Base-by-base conservation (phyloP, 1,140 invertebrate genomes). In the Rhagoletis pomonella region DNA sequence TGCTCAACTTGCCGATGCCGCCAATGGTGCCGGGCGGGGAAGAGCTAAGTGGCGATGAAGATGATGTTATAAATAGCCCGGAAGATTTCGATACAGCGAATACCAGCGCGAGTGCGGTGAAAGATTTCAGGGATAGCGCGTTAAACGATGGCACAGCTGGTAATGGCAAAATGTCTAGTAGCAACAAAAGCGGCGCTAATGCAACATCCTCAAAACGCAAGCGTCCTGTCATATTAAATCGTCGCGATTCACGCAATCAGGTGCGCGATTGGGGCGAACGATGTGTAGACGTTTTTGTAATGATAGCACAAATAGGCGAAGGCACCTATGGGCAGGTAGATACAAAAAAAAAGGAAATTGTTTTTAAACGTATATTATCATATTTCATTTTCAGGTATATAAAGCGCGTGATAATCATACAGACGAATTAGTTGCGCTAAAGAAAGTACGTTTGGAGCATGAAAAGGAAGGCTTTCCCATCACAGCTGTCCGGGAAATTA, bases 381-480 rank as follows among this genome's bases (percentile, higher is more conserved):
- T 47, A 44, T 44, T 81, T 47, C 2, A 10, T 85, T 87, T 87
- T 59, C 97, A 99, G 94, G 99, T 99, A n/a, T 99, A 99, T 93
- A 99, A 99, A 94, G 99, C 99, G 0, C 95, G 96, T 88, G 98
- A 99, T 93, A 96, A 96, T 90, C 95, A 96, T 88, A 96, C 96
- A 39, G 95, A 96, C 92, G 96, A 98, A 88, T 94, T 99, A 89
- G 98, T 99, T 14, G 99, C 99, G 0, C 93, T 99, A 89, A 99
- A 99, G 93, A 99, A 99, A 94, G 99, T 99, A 0, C 95, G 99
- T 1, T 94, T 99, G 44, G 99, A 99, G 94, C 99, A 99, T 93
- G 99, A 99, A 93, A 99, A 99, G 91, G 99, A 99, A 94, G 99
- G 99, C 0, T 99, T 99, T 93, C 99, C 99, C 0, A 99, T 99